These are phyloP conservation scores for Phoebastria nigripes DNA, from an alignment of 2,797 vertebrate species.

Conservation along the genomic window DNA sequence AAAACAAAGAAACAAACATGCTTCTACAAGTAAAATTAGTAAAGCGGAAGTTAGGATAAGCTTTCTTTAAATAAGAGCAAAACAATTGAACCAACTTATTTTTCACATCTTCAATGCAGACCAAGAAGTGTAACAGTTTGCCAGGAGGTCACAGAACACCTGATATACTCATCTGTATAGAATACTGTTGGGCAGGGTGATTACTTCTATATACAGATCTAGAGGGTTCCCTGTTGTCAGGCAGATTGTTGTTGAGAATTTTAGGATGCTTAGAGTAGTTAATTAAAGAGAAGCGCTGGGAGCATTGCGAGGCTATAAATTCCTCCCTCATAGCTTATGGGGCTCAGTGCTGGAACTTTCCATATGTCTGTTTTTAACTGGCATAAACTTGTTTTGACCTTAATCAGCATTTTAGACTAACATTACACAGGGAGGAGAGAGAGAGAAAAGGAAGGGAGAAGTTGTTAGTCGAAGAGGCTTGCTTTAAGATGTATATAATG, in stretches of 20 bases:
- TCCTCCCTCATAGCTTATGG: conserved; percentile 50
- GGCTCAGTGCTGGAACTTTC: conserved; percentile 57
- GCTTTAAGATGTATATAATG: background rate
- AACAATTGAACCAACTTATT: background rate
- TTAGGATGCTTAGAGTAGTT: conserved; percentile 58
- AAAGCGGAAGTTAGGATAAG: background rate
- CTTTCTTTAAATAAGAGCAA: background rate
- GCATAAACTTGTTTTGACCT: conserved; percentile 65
- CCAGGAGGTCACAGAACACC: background rate
- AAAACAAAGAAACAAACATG: background rate
- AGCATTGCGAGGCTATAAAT: conserved; percentile 48
- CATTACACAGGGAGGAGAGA: background rate
- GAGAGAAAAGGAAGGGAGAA: background rate
- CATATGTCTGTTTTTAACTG: conserved; percentile 61
- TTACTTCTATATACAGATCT: conserved; percentile 35
- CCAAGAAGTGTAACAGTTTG: background rate
- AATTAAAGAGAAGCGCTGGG: conserved; percentile 60
- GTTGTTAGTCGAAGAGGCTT: background rate
- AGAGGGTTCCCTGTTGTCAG: conserved; percentile 53
- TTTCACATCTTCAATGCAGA: background rate
- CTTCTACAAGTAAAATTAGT: background rate
- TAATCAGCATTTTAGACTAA: conserved; percentile 46
- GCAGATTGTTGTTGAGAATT: conserved; percentile 59
- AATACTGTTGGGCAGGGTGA: background rate
- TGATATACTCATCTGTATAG: background rate